Evolutionary conservation across 2,797 vertebrate species (phyloP).

Genomic region (Spea hammondii): DNA sequence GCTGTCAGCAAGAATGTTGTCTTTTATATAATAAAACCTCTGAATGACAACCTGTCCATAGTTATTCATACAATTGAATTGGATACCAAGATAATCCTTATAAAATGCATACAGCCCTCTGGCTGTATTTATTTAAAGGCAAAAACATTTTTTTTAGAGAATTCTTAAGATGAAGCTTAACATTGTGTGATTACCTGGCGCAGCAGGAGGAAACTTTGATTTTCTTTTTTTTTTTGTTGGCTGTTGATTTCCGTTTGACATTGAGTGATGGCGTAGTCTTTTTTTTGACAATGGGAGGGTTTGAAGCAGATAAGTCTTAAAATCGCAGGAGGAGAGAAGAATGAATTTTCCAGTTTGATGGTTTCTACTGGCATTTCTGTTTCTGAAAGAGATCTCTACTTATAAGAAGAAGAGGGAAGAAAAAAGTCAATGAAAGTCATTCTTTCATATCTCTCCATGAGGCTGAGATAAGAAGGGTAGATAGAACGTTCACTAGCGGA

Average conservation of each 20-base stretch:
- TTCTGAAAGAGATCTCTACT: conserved; percentile 13
- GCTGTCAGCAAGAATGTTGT: conserved; percentile 5
- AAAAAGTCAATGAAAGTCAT: background rate
- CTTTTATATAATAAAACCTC: conserved; percentile 49
- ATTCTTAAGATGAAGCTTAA: conserved; percentile 39
- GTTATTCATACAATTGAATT: conserved; percentile 39
- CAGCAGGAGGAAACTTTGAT: conserved; percentile 34
- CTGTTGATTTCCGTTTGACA: conserved; percentile 12
- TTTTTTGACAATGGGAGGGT: background rate
- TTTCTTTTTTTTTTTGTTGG: background rate
- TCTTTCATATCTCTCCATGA: conserved; percentile 26
- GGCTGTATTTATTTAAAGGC: conserved; percentile 56
- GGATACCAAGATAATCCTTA: conserved; percentile 31
- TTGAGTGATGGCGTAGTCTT: conserved; percentile 2
- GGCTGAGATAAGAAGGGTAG: background rate
- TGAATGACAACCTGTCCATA: conserved; percentile 60
- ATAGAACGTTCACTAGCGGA: conserved; percentile 26
- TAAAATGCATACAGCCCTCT: conserved; percentile 53
- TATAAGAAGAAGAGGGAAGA: conserved; percentile 18
- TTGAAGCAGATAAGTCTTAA: conserved; percentile 9
- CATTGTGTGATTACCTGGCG: conserved; percentile 38
- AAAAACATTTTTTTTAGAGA: conserved; percentile 33
- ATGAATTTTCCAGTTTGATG: conserved; percentile 1
- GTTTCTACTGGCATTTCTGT: conserved; percentile 6
- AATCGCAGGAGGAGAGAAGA: background rate